These are phyloP conservation scores for Scaptomyza cyrtandrae DNA, from an alignment of 2,888 invertebrate genomes.

Conservation along the genomic window DNA sequence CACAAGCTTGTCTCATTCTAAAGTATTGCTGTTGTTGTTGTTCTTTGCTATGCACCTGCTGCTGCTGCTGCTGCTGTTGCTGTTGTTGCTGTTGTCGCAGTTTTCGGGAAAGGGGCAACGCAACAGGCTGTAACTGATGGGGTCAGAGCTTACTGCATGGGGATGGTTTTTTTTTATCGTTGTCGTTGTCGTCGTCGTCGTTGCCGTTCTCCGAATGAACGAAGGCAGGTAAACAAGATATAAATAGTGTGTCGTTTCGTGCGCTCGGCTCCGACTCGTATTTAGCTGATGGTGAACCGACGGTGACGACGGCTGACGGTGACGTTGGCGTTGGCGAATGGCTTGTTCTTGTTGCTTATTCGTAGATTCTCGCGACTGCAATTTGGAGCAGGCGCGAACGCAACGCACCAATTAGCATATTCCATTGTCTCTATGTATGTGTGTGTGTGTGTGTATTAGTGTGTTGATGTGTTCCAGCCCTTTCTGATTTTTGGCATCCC, in stretches of 20 bases:
- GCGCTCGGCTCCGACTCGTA: slow-evolving; percentile 65
- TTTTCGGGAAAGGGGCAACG: slow-evolving; percentile 26
- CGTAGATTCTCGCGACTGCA: slow-evolving; percentile 75
- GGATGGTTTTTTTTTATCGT: slow-evolving; percentile 58
- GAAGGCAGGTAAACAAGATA: slow-evolving; percentile 83
- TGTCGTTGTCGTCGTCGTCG: slow-evolving; percentile 19
- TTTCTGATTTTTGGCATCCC: slow-evolving; percentile 72
- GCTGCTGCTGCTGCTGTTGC: slow-evolving; percentile 14
- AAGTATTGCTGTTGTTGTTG: neutral
- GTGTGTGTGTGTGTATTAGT: slow-evolving; percentile 21
- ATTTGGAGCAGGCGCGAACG: slow-evolving; percentile 71
- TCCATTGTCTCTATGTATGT: slow-evolving; percentile 71
- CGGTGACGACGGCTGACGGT: slow-evolving; percentile 27
- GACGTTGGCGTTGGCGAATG: slow-evolving; percentile 56
- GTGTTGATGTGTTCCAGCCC: slow-evolving; percentile 49
- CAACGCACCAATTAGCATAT: slow-evolving; percentile 83
- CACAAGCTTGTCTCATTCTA: slow-evolving; percentile 26
- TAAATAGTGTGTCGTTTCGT: slow-evolving; percentile 72
- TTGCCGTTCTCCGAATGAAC: slow-evolving; percentile 47
- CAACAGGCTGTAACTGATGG: slow-evolving; percentile 59
- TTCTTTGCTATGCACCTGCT: slow-evolving; percentile 41
- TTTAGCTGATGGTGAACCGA: slow-evolving; percentile 50
- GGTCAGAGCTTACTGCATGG: slow-evolving; percentile 46
- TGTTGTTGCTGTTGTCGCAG: neutral
- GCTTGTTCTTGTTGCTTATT: slow-evolving; percentile 80